Percentiles rank a stretch among this genome's conserved stretches.
These are phyloP conservation scores for Cheilosia grossa DNA, from an alignment of 2,888 invertebrate genomes.

Conservation along the genomic window DNA sequence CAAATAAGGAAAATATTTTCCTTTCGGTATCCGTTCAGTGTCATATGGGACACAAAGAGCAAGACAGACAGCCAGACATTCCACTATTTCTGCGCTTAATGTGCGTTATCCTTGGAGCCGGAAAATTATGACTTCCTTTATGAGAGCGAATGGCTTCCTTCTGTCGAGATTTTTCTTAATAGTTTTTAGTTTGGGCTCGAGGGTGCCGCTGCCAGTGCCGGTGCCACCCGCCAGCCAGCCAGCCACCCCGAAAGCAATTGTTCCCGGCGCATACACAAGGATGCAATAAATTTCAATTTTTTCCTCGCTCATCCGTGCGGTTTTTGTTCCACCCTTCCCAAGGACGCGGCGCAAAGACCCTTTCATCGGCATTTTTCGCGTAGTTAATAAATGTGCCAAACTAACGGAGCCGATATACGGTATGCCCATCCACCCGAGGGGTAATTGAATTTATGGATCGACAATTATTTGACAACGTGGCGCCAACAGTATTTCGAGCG, in stretches of 20 bases:
- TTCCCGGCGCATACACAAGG: slow-evolving; percentile 37
- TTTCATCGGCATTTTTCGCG: slow-evolving; percentile 58
- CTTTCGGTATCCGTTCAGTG: slow-evolving; percentile 55
- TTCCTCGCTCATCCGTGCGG: slow-evolving; percentile 41
- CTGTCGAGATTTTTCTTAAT: slow-evolving; percentile 68
- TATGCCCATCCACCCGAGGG: slow-evolving; percentile 49
- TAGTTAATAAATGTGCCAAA: slow-evolving; percentile 68
- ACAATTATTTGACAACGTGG: slow-evolving; percentile 74
- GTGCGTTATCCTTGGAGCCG: slow-evolving; percentile 67
- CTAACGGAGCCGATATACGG: slow-evolving; percentile 44
- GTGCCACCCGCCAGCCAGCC: slow-evolving; percentile 3
- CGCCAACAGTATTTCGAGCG: slow-evolving; percentile 54
- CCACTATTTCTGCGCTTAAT: slow-evolving; percentile 34
- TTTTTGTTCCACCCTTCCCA: slow-evolving; percentile 50
- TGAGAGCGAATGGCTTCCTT: slow-evolving; percentile 70
- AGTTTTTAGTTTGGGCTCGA: slow-evolving; percentile 43
- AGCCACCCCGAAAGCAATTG: slow-evolving; percentile 43
- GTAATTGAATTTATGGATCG: slow-evolving; percentile 73
- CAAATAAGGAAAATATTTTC: slow-evolving; percentile 72
- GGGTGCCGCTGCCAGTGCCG: not conserved
- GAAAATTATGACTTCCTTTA: slow-evolving; percentile 74
- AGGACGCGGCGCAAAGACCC: slow-evolving; percentile 26
- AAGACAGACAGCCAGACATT: slow-evolving; percentile 47
- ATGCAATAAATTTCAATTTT: slow-evolving; percentile 71
- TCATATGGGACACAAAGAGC: slow-evolving; percentile 57